Percentiles rank a stretch among this genome's conserved stretches.
phyloP scores from a whole-genome alignment of 2,797 vertebrate species.

The Labroides dimidiatus region DNA sequence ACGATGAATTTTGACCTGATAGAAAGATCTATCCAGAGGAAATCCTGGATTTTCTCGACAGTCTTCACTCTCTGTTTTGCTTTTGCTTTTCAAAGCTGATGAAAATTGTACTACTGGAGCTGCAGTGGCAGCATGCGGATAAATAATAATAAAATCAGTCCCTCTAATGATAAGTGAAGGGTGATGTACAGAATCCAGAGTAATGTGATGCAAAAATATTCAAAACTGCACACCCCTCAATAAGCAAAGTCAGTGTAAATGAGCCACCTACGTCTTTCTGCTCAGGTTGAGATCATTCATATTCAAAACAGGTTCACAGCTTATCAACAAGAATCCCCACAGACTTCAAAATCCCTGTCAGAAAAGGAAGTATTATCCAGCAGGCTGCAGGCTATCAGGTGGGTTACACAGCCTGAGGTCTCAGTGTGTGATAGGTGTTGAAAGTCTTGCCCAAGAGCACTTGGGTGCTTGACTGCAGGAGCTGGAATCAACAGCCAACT shows the following conservation, averaged over 20 bases:
- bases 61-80: neutral
- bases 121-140: neutral
- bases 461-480: too few relatives aligned
- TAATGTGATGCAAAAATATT: conserved; percentile 58
- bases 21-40: neutral
- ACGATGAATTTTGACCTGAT: too few relatives aligned
- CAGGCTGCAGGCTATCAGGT: conserved; percentile 41
- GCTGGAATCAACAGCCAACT: too few relatives aligned
- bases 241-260: conserved; percentile 43
- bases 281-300: conserved; percentile 71
- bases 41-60: neutral
- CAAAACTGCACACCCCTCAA: conserved; percentile 28
- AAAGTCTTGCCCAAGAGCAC: too few relatives aligned
- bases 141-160: conserved; percentile 2
- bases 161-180: conserved; percentile 22
- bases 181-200: conserved; percentile 38
- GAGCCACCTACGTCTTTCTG: conserved; percentile 32
- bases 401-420: conserved; percentile 35
- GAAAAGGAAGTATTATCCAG: conserved; percentile 66
- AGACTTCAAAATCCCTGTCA: conserved; percentile 75
- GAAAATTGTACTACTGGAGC: neutral
- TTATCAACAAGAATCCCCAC: conserved; percentile 70
- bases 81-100: conserved; percentile 7
- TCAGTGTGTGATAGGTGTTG: conserved; percentile 17
- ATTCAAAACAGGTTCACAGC: conserved; percentile 69